These are phyloP conservation scores for Phrynocephalus guinanensis DNA, from an alignment of 2,797 vertebrate species.

Conservation along the genomic window DNA sequence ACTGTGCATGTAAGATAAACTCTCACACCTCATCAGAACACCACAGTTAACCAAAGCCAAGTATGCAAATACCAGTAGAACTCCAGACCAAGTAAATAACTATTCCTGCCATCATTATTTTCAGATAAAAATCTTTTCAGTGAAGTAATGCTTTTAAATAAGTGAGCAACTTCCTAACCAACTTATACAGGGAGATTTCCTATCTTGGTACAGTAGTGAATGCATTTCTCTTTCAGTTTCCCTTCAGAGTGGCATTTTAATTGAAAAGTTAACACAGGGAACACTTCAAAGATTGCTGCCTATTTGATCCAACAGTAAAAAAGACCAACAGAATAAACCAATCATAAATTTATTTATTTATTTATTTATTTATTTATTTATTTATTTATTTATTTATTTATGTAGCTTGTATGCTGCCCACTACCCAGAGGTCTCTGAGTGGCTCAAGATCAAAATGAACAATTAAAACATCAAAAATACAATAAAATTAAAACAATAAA, in stretches of 20 bases:
- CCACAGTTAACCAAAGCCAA: no score
- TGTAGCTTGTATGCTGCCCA: no score
- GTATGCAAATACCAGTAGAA: no score
- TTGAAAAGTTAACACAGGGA: neutral
- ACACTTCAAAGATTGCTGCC: neutral
- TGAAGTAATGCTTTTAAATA: neutral
- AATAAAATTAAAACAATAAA: no score
- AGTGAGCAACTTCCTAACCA: neutral
- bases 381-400: neutral
- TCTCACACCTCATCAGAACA: no score
- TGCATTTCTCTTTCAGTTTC: neutral
- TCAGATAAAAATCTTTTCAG: neutral
- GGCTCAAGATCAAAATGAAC: no score
- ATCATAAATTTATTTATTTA: neutral
- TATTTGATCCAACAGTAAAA: neutral
- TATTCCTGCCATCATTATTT: neutral
- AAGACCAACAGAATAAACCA: neutral
- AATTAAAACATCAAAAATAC: no score
- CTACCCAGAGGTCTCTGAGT: no score
- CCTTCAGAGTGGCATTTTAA: neutral
- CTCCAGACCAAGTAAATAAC: neutral
- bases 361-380: no score
- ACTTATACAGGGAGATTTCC: neutral
- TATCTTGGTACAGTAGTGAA: neutral
- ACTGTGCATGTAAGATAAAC: no score